Evolutionary conservation across 1,140 invertebrate genomes (phyloP).

Genomic region (Euborellia annulipes): DNA sequence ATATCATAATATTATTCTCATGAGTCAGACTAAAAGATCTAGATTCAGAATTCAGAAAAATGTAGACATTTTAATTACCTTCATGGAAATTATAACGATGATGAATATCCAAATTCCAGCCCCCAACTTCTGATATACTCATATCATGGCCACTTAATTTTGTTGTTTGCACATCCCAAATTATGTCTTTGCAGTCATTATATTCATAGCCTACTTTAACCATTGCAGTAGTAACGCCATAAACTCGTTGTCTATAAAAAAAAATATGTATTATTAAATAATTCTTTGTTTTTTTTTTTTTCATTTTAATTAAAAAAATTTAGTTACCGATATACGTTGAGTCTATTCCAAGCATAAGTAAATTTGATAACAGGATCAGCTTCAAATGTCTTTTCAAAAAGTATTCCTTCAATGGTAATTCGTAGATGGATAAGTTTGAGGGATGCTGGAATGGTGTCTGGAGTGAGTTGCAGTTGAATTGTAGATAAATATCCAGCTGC

Average conservation of each 20-base stretch:
- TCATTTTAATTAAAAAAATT: neutral
- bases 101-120: conserved; percentile 95
- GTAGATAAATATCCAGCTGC: conserved; percentile 86
- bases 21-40: too few species aligned
- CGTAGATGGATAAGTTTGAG: conserved; percentile 73
- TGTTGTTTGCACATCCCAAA: conserved; percentile 91
- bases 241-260: conserved; percentile 63
- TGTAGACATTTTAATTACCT: too few species aligned
- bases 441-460: conserved; percentile 60
- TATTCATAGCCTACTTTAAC: conserved; percentile 96
- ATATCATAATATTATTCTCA: too few species aligned
- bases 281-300: neutral
- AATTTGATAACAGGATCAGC: conserved; percentile 91
- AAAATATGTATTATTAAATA: neutral
- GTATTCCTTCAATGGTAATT: conserved; percentile 85
- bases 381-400: conserved; percentile 86
- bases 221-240: conserved; percentile 75
- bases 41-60: too few species aligned
- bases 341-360: conserved; percentile 89
- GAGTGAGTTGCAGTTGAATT: conserved; percentile 85
- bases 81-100: conserved; percentile 96
- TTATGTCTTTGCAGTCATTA: conserved; percentile 77
- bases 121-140: conserved; percentile 88
- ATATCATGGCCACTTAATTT: conserved; percentile 91
- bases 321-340: conserved; percentile 67